These are phyloP conservation scores for Heliconius ismenius DNA, from an alignment of 2,888 invertebrate genomes.

Conservation along the genomic window DNA sequence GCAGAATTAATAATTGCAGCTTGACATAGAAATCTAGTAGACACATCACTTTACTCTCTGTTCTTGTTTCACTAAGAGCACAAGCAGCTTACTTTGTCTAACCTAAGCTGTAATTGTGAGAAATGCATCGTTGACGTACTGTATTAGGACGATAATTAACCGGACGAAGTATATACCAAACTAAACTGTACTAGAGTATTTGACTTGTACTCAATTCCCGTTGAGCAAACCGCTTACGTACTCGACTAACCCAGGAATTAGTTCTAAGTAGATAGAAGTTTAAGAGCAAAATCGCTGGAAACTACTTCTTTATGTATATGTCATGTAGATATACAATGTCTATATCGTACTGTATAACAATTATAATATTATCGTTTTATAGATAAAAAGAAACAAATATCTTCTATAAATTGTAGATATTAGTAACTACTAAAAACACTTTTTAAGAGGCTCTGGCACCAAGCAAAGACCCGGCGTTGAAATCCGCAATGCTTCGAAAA, in stretches of 20 bases:
- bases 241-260: constrained; percentile 22
- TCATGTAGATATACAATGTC: not conserved
- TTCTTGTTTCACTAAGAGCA: not conserved
- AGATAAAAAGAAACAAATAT: no score
- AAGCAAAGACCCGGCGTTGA: no score
- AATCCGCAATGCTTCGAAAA: no score
- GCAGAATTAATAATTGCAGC: no score
- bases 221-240: constrained; percentile 24
- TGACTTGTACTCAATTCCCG: constrained; percentile 28
- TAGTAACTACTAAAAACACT: no score
- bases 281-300: constrained; percentile 13
- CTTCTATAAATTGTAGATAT: no score
- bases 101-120: not conserved
- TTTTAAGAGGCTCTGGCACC: no score
- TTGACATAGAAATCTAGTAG: not conserved
- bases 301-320: constrained; percentile 2
- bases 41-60: not conserved
- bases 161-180: constrained; percentile 16
- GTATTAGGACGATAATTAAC: constrained; percentile 23
- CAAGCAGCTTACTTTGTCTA: not conserved
- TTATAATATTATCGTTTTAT: not conserved
- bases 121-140: constrained; percentile 17
- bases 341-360: not conserved
- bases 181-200: constrained; percentile 25
- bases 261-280: constrained; percentile 23